phyloP scores from a whole-genome alignment of 2,113 vertebrate species.

The Phainopepla nitens region DNA sequence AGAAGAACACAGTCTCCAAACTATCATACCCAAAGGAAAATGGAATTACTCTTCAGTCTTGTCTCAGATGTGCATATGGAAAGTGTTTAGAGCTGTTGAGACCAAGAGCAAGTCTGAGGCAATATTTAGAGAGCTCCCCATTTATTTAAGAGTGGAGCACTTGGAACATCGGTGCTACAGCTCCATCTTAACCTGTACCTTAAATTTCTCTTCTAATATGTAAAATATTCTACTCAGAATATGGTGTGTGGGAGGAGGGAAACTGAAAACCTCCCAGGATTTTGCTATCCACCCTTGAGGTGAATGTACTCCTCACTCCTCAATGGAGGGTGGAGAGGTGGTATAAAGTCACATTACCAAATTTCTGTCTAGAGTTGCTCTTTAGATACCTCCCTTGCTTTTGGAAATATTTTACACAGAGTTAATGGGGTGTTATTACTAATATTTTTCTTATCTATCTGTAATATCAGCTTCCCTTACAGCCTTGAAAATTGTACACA shows the following conservation, averaged over 20 bases:
- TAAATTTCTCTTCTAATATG: neutral
- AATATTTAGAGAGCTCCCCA: neutral
- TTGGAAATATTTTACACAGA: neutral
- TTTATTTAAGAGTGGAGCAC: neutral
- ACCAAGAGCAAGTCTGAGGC: neutral
- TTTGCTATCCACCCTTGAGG: neutral
- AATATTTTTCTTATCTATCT: neutral
- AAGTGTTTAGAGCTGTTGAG: neutral
- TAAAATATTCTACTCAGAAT: neutral
- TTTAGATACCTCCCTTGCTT: neutral
- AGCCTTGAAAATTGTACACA: neutral
- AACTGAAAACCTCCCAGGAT: neutral
- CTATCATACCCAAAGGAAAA: neutral
- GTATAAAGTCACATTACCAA: neutral
- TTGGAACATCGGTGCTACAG: rapidly evolving
- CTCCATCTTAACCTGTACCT: neutral
- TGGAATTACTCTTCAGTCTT: neutral
- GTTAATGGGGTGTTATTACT: neutral
- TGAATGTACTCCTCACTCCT: neutral
- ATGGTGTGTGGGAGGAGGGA: neutral
- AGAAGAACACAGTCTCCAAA: neutral
- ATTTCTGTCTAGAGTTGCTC: neutral
- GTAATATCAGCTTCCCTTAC: neutral
- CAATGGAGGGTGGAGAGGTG: neutral
- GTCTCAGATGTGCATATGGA: neutral